Base-by-base conservation (phyloP, 1,140 invertebrate genomes). In the Plutomurus gul region DNA sequence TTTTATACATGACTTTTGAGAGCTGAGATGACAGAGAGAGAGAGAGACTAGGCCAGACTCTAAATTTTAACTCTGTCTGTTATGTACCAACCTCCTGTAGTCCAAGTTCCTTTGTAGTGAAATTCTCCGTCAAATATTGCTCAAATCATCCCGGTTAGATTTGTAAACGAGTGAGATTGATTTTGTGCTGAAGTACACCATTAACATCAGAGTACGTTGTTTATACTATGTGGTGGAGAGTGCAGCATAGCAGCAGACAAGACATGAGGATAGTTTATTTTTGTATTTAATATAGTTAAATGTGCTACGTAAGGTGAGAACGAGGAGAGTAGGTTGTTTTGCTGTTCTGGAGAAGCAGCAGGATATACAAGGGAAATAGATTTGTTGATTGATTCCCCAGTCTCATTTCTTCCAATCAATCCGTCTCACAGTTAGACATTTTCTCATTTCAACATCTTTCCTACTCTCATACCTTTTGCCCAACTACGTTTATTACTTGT, bases 341-440 rank as follows among this genome's bases (percentile, higher is more conserved):
- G 30, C 4, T 33, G 56, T 65, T 65, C 56, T 65, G 56, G 56
- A 65, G 56, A 65, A 65, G 25, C 56, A 65, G 56, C 56, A 65
- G 25, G 56, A 33, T 65, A 30, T 65, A 33, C 56, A 30, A 65
- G 56, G 56, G 47, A 27, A 72, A 72, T 72, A 40, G 70, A 46
- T 72, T 72, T 72, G 10, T 72, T 72, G 36, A 72, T 72, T 72
- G 70, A 72, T 72, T 65, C 56, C 36, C 20, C 70, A 72, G 70
- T 43, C 36, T 72, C 37, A 39, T 39, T 72, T 72, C 70, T 72
- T 70, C 49, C 39, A 74, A 78, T 78, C 77, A 78, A 78, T 78
- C 71, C 77, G 25, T 73, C 71, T 78, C 77, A 78, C 77, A 78
- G 77, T 60, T 37, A 78, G 77, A 74, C 30, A 74, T 65, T 78